These are phyloP conservation scores for Stegostoma tigrinum DNA, from an alignment of 2,113 vertebrate species.

Conservation along the genomic window DNA sequence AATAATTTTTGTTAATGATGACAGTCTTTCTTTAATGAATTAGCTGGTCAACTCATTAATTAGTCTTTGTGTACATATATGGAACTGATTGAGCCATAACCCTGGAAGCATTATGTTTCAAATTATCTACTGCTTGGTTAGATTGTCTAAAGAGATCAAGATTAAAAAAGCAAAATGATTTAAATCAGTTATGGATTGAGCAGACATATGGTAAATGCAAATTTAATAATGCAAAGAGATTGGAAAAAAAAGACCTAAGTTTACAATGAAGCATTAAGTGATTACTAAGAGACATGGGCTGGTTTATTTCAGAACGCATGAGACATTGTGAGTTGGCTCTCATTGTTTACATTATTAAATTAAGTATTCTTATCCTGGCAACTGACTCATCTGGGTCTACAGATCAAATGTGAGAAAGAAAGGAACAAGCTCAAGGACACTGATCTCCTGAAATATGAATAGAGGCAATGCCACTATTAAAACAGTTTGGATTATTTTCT, in stretches of 20 bases:
- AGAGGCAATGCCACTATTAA: background rate
- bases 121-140: background rate
- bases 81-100: background rate
- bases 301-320: background rate
- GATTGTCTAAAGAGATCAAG: background rate
- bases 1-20: background rate
- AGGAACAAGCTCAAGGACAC: background rate
- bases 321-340: background rate
- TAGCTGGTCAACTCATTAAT: background rate
- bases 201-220: background rate
- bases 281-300: slow-evolving; percentile 14
- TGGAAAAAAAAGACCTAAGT: background rate
- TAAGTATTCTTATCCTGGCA: slow-evolving; percentile 4
- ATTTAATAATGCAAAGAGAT: background rate
- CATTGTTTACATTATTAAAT: slow-evolving; percentile 9
- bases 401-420: background rate
- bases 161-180: background rate
- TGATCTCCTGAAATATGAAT: background rate
- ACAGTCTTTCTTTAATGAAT: background rate
- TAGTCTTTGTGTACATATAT: background rate
- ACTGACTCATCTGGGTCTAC: background rate
- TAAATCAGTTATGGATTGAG: background rate
- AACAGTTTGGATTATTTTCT: background rate
- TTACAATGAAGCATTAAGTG: background rate
- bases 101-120: background rate